phyloP scores from a whole-genome alignment of 2,113 vertebrate genomes.

The Periophthalmus modestus region DNA sequence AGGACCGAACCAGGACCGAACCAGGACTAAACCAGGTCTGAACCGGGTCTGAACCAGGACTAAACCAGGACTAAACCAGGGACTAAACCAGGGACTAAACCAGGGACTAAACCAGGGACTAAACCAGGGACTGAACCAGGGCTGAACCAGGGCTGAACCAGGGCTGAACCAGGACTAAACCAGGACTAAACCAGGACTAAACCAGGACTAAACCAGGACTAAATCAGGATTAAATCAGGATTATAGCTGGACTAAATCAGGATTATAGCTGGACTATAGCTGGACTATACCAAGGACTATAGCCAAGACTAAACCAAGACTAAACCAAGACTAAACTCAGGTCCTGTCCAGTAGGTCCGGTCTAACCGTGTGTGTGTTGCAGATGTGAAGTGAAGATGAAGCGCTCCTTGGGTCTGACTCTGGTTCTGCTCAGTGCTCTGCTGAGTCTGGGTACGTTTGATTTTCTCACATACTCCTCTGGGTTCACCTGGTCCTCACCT shows the following conservation, averaged over 20 bases:
- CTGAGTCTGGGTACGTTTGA: neutral
- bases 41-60: too few relatives aligned
- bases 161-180: too few relatives aligned
- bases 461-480: neutral
- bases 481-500: neutral
- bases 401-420: neutral
- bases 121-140: neutral
- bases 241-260: neutral
- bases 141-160: too few relatives aligned
- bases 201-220: neutral
- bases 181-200: too few relatives aligned
- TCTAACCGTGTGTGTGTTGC: neutral
- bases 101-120: too few relatives aligned
- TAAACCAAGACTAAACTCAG: neutral
- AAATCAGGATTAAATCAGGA: neutral
- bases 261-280: neutral
- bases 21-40: too few relatives aligned
- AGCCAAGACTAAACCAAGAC: neutral
- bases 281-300: too few relatives aligned
- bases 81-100: too few relatives aligned
- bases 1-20: too few relatives aligned
- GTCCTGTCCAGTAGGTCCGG: neutral
- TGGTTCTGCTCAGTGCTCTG: neutral
- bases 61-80: neutral
- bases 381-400: conserved; percentile 9